These are phyloP conservation scores for Melanerpes aurifrons DNA, from an alignment of 2,113 vertebrate genomes.

Conservation along the genomic window DNA sequence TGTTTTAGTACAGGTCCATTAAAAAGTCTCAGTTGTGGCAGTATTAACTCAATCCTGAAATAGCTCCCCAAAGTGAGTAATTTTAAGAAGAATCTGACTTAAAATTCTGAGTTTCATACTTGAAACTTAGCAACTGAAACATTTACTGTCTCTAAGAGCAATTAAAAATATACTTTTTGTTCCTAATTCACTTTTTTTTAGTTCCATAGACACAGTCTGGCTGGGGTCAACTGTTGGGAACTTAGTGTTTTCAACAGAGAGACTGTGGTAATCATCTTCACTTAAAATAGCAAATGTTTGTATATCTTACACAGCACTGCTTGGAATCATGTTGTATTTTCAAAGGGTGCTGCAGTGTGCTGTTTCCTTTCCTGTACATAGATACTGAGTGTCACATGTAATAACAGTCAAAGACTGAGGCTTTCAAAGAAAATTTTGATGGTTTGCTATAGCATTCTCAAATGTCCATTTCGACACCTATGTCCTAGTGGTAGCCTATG, in stretches of 20 bases:
- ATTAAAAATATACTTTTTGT: background rate
- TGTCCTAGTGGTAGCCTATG: background rate
- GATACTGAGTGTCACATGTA: background rate
- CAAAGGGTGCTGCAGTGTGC: background rate
- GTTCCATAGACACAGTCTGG: background rate
- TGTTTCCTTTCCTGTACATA: background rate
- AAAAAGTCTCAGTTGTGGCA: background rate
- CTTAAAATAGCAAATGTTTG: background rate
- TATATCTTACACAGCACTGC: background rate
- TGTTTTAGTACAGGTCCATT: background rate
- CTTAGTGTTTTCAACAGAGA: conserved; percentile 3
- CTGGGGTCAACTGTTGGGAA: background rate
- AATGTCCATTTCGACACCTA: conserved; percentile 3
- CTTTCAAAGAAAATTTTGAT: background rate
- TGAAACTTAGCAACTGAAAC: background rate
- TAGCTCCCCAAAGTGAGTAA: background rate
- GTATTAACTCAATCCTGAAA: background rate
- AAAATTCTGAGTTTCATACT: background rate
- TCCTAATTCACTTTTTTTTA: background rate
- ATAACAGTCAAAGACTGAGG: background rate
- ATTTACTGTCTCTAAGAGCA: background rate
- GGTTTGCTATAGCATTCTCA: background rate
- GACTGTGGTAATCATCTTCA: background rate
- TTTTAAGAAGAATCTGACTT: background rate
- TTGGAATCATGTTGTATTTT: background rate